Base-by-base conservation (phyloP, 53 echinoderm and acorn worm species). In the Patiria pectinifera region DNA sequence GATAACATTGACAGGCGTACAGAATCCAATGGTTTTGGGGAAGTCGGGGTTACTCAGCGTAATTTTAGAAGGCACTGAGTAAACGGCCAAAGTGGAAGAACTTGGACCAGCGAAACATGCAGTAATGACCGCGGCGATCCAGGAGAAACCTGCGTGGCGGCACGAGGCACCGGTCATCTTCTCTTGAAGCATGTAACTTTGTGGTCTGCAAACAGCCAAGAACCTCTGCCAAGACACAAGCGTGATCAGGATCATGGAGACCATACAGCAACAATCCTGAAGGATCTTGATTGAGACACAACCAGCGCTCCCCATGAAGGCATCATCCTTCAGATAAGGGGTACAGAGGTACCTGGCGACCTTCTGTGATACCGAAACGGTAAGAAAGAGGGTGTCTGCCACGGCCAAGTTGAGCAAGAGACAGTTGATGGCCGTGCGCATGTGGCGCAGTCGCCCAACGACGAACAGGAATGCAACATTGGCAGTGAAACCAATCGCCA, bases 381-480 rank as follows among this genome's bases (percentile, higher is more conserved):
- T 76, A 0, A 97, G 85, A 71, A 96, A 96, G 45, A 93, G 59
- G 46, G 94, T 86, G 83, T 96, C 97, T 6, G 93, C 95, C 15
- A 96, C 82, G 6, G 95, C 97, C 45, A 97, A 82, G 76, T 96
- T 96, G 11, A 94, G 87, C 13, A 97, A 94, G 62, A 94, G 93
- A 21, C 92, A 93, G 77, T 96, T 96, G 23, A 95, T 87, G 1
- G 92, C 92, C 11, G 96, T 96, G 11, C 93, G 87, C 96, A 96
- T 94, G 24, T 94, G 93, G 25, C 86, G 96, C 15, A 96, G 84
- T 63, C 94, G 93, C 19, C 86, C 93, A 11, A 94, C 92, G 8
- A 97, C 96, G 72, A 94, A 95, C 9, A 97, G 84, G 66, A 97
- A 97, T 48, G 93, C 94, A 11, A 89, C 83, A 71, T 97, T 97